Conservation (phyloP, 2,797 vertebrate genomes). For the Notamacropus eugenii region DNA sequence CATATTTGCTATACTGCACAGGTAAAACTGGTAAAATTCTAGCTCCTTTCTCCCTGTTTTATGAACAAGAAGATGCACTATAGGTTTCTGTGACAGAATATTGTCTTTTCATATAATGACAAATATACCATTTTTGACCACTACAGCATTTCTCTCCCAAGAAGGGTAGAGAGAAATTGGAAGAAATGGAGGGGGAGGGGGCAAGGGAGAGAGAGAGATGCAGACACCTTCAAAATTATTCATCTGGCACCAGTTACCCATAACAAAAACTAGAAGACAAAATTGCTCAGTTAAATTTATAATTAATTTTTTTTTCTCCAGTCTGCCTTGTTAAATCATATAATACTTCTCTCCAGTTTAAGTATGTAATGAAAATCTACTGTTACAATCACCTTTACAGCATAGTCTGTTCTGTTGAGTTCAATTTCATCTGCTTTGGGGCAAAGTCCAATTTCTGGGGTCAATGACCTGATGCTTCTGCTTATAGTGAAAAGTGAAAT, state of each 20-base stretch:
- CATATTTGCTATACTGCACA: background rate
- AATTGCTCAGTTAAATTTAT: slow-evolving; percentile 5
- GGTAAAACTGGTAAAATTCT: background rate
- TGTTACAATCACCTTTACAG: slow-evolving; percentile 42
- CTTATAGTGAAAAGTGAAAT: background rate
- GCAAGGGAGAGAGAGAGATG: background rate
- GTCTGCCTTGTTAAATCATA: slow-evolving; percentile 54
- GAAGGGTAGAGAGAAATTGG: background rate
- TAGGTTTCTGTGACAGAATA: background rate
- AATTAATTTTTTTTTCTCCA: slow-evolving; percentile 38
- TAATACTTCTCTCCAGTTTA: slow-evolving; percentile 45
- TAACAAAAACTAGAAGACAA: slow-evolving; percentile 21
- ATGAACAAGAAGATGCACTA: background rate
- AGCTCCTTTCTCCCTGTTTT: background rate
- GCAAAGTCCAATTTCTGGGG: slow-evolving; percentile 39
- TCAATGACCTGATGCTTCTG: slow-evolving; percentile 13
- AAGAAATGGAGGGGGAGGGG: background rate
- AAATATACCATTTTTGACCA: background rate
- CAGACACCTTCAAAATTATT: background rate
- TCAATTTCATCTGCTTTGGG: slow-evolving; percentile 10
- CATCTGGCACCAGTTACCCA: background rate
- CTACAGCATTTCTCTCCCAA: background rate
- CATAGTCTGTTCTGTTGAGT: slow-evolving; percentile 13
- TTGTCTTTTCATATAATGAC: background rate
- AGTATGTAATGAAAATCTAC: slow-evolving; percentile 62